These are phyloP conservation scores for Limenitis camilla DNA, from an alignment of 2,888 invertebrate genomes.

Conservation along the genomic window DNA sequence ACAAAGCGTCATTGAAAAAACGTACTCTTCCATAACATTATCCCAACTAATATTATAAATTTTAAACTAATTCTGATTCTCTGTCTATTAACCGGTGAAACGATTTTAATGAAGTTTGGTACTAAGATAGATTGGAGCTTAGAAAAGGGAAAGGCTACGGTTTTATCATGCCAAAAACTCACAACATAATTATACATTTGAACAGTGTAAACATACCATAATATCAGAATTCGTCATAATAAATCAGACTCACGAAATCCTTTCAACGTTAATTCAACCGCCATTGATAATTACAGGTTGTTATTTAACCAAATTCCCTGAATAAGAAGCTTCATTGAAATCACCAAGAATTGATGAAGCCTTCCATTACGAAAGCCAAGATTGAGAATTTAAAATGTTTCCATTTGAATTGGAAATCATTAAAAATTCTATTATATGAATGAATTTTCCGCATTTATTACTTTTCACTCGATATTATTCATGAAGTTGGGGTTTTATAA, in stretches of 20 bases:
- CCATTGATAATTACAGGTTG: constrained; percentile 57
- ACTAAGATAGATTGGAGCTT: no score
- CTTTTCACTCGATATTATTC: constrained; percentile 11
- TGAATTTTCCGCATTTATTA: constrained; percentile 6
- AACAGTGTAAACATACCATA: not conserved
- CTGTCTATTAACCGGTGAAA: no score
- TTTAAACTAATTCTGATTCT: no score
- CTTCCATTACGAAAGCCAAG: constrained; percentile 22
- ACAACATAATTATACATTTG: not conserved
- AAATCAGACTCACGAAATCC: constrained; percentile 46
- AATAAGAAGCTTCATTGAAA: constrained; percentile 61
- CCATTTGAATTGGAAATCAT: constrained; percentile 23
- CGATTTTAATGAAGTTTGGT: no score
- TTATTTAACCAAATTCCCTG: constrained; percentile 56
- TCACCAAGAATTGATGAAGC: constrained; percentile 54
- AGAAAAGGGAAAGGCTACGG: no score
- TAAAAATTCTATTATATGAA: constrained; percentile 22
- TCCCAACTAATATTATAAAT: no score
- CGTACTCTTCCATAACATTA: no score
- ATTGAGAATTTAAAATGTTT: constrained; percentile 23
- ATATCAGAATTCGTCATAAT: constrained; percentile 30
- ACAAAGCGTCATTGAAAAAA: no score
- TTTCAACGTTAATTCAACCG: constrained; percentile 45
- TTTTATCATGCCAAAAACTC: no score
- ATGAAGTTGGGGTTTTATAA: constrained; percentile 2